Evolutionary conservation across 2,888 invertebrate genomes (phyloP).

Genomic region (Dinocampus coccinellae): DNA sequence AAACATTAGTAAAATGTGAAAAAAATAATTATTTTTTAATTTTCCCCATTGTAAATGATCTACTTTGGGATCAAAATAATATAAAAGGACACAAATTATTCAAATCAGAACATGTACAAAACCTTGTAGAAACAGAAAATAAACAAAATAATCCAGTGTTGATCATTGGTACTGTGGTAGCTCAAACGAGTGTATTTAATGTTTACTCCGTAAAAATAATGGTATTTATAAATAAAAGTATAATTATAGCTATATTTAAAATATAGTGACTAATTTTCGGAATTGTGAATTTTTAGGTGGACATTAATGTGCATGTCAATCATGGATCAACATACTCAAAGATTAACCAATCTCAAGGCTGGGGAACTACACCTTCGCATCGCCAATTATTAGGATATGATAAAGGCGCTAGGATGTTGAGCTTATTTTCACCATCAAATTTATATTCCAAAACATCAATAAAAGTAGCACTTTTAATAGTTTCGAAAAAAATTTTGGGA

Average conservation of each 20-base stretch:
- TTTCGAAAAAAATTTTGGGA: too few species aligned
- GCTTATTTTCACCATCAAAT: too few species aligned
- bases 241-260: neutral
- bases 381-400: too few species aligned
- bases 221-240: slow-evolving; percentile 32
- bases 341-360: too few species aligned
- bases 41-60: slow-evolving; percentile 30
- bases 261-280: neutral
- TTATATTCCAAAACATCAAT: too few species aligned
- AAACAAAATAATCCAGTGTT: slow-evolving; percentile 22
- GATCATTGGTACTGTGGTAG: slow-evolving; percentile 28
- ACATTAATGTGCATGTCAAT: neutral
- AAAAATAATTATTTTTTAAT: slow-evolving; percentile 39
- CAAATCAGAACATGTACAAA: slow-evolving; percentile 33
- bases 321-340: neutral
- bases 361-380: too few species aligned
- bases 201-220: slow-evolving; percentile 32
- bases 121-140: slow-evolving; percentile 28
- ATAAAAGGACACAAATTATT: slow-evolving; percentile 38
- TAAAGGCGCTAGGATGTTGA: too few species aligned
- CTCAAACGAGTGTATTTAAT: slow-evolving; percentile 32
- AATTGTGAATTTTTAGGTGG: neutral
- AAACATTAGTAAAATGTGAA: too few species aligned
- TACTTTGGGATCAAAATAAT: slow-evolving; percentile 36
- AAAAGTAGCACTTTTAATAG: too few species aligned